A percentile compares a stretch with the other conserved stretches of the same genome.
Evolutionary conservation across 2,888 invertebrate genomes (phyloP).

Genomic region (Mimachlamys varia): DNA sequence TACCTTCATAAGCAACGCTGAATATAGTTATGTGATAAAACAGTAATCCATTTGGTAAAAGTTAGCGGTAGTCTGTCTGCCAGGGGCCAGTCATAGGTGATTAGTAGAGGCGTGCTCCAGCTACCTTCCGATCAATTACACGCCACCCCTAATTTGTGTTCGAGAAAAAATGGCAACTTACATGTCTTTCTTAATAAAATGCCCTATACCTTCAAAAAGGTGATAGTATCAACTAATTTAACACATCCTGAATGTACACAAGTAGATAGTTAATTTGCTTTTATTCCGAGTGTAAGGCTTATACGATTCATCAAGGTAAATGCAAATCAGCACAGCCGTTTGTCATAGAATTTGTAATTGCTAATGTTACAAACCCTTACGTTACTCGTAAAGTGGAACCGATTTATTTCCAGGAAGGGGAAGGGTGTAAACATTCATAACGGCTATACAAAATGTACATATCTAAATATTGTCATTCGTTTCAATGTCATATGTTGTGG

Average conservation of each 20-base stretch:
- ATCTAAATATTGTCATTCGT: too few species aligned
- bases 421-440: too few species aligned
- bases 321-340: too few species aligned
- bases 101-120: neutral
- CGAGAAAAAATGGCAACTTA: neutral
- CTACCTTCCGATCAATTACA: conserved; percentile 24
- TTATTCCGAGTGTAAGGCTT: neutral
- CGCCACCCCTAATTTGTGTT: neutral
- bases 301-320: neutral
- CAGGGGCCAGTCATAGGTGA: conserved; percentile 1
- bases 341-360: too few species aligned
- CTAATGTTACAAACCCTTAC: too few species aligned
- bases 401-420: too few species aligned
- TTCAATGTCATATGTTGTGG: too few species aligned
- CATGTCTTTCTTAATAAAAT: neutral
- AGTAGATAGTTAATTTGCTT: neutral
- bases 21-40: conserved; percentile 52
- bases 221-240: neutral
- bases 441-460: too few species aligned
- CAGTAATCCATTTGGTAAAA: conserved; percentile 52
- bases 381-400: too few species aligned
- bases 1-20: conserved; percentile 51
- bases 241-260: neutral
- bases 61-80: conserved; percentile 50
- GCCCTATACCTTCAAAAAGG: neutral